Evolutionary conservation across 2,113 vertebrate genomes (phyloP).

Genomic region (Panthera tigris): DNA sequence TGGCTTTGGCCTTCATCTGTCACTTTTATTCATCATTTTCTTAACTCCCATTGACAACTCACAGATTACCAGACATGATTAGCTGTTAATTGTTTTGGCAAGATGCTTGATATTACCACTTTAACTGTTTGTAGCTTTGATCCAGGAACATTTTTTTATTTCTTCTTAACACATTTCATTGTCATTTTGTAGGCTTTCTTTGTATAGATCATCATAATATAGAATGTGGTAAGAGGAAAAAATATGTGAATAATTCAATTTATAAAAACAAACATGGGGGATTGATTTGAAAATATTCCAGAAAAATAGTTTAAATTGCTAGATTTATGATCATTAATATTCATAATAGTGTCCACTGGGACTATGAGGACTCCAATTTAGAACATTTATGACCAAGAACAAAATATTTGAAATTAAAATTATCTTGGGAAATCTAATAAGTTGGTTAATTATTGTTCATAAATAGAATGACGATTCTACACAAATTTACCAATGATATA

Average conservation of each 20-base stretch:
- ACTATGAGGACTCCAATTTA: background rate
- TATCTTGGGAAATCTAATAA: constrained; percentile 18
- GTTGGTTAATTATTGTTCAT: background rate
- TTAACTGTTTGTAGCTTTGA: constrained; percentile 36
- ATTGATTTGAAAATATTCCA: constrained; percentile 47
- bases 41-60: constrained; percentile 63
- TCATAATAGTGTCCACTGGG: background rate
- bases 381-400: background rate
- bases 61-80: constrained; percentile 60
- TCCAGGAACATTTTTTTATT: background rate
- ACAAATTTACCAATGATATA: background rate
- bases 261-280: background rate
- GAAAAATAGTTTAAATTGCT: constrained; percentile 37
- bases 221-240: background rate
- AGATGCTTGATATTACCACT: constrained; percentile 36
- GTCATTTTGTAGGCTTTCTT: constrained; percentile 1
- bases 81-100: constrained; percentile 66
- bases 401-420: constrained; percentile 46
- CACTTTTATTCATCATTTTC: constrained; percentile 72
- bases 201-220: background rate
- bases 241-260: background rate
- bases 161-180: background rate
- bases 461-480: constrained; percentile 3
- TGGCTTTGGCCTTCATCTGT: constrained; percentile 60
- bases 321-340: background rate